A percentile compares a stretch with the other conserved stretches of the same genome.
Conservation (phyloP, 2,113 vertebrate species). For the Phrynosoma blainvillii region DNA sequence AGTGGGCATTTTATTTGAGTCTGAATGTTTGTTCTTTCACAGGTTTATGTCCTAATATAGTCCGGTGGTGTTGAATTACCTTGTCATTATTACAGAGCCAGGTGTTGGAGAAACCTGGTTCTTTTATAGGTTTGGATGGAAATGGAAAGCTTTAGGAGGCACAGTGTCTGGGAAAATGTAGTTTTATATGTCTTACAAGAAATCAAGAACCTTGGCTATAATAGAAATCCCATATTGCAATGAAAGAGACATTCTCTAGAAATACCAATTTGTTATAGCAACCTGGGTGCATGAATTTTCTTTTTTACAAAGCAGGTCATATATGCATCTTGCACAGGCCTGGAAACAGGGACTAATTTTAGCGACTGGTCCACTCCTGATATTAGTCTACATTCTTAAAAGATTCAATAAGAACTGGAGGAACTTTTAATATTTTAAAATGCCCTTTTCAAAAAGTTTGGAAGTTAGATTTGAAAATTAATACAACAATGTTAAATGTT, state of each 20-base stretch:
- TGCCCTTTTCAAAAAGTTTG: no score
- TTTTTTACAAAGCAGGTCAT: background rate
- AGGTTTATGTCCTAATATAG: slow-evolving; percentile 42
- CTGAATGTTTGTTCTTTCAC: slow-evolving; percentile 32
- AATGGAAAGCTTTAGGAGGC: slow-evolving; percentile 3
- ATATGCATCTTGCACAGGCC: background rate
- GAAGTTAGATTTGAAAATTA: no score
- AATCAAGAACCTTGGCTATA: background rate
- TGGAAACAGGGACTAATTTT: background rate
- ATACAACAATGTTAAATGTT: no score
- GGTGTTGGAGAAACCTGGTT: slow-evolving; percentile 21
- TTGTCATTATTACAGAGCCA: slow-evolving; percentile 27
- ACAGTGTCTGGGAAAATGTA: background rate
- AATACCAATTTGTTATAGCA: background rate
- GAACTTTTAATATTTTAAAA: no score
- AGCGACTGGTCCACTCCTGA: background rate
- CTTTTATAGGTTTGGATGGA: slow-evolving; percentile 32
- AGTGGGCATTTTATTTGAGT: slow-evolving; percentile 47
- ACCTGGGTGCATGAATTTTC: background rate
- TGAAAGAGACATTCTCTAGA: background rate
- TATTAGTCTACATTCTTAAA: background rate
- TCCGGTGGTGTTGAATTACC: slow-evolving; percentile 53
- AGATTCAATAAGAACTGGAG: no score
- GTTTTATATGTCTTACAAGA: slow-evolving; percentile 3
- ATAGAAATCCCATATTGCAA: background rate